phyloP scores from a whole-genome alignment of 1,140 invertebrate species.

The Oppia nitens region DNA sequence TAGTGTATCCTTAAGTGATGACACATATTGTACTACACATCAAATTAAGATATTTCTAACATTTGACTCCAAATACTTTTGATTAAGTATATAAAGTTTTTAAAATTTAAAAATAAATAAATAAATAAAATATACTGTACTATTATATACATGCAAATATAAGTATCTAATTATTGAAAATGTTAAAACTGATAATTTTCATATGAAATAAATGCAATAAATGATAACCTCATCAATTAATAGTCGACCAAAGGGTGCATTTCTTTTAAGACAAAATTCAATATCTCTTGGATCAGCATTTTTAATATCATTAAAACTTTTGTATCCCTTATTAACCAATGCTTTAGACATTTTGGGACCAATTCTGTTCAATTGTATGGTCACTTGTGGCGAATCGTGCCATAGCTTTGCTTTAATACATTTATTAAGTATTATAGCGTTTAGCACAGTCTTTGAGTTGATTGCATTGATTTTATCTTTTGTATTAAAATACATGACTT shows the following conservation, averaged over 20 bases:
- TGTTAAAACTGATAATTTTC: too few species aligned
- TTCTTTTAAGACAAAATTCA: constrained; percentile 40
- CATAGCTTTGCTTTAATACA: constrained; percentile 47
- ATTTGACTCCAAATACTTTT: too few species aligned
- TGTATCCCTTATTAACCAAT: constrained; percentile 46
- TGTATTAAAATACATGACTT: constrained; percentile 27
- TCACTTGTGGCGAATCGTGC: constrained; percentile 53
- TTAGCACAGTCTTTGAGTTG: constrained; percentile 19
- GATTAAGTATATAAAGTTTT: too few species aligned
- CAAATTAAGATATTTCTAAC: too few species aligned
- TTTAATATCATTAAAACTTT: constrained; percentile 42
- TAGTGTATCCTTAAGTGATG: too few species aligned
- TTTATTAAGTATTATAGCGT: constrained; percentile 43
- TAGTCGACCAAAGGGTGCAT: constrained; percentile 42
- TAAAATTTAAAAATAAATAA: too few species aligned
- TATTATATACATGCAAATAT: too few species aligned
- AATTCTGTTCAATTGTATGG: constrained; percentile 49
- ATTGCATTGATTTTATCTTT: not conserved
- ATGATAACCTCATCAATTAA: constrained; percentile 33
- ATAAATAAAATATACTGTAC: too few species aligned
- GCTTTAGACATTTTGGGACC: constrained; percentile 42
- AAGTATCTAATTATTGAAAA: too few species aligned
- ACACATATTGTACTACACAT: too few species aligned
- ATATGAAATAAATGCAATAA: not conserved
- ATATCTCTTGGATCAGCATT: constrained; percentile 50